Conservation (phyloP, 2,113 vertebrate species). For the Lophotis ruficrista region DNA sequence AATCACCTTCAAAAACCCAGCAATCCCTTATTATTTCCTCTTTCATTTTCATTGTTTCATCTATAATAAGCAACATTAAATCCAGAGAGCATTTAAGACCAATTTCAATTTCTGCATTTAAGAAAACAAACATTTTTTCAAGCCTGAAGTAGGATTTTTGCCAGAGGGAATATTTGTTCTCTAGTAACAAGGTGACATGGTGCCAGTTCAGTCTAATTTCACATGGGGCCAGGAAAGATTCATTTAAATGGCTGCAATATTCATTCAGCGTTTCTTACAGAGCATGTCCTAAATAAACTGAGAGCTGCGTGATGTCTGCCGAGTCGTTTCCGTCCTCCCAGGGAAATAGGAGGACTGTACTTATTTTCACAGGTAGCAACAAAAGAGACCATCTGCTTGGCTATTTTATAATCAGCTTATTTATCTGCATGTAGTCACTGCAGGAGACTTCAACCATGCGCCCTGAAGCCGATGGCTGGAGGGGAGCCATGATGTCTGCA, state of each 20-base stretch:
- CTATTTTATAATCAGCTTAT: constrained; percentile 22
- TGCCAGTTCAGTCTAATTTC: background rate
- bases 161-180: constrained; percentile 59
- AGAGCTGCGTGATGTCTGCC: background rate
- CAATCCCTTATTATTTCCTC: constrained; percentile 42
- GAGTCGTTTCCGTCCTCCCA: constrained; percentile 8
- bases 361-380: constrained; percentile 30
- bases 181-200: constrained; percentile 17
- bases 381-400: constrained; percentile 46
- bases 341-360: background rate
- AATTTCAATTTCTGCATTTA: constrained; percentile 57
- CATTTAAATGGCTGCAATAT: background rate
- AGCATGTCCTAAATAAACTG: background rate
- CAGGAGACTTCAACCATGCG: background rate
- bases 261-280: constrained; percentile 35
- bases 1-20: constrained; percentile 64
- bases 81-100: constrained; percentile 55
- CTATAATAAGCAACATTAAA: constrained; percentile 57
- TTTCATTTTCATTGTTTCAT: constrained; percentile 56
- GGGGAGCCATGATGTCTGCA: accelerated
- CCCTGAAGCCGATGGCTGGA: background rate
- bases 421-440: background rate
- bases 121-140: constrained; percentile 9
- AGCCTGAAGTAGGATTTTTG: constrained; percentile 45
- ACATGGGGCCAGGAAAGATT: background rate